phyloP scores from a whole-genome alignment of 1,140 invertebrate species.

The Dendroctonus ponderosae region DNA sequence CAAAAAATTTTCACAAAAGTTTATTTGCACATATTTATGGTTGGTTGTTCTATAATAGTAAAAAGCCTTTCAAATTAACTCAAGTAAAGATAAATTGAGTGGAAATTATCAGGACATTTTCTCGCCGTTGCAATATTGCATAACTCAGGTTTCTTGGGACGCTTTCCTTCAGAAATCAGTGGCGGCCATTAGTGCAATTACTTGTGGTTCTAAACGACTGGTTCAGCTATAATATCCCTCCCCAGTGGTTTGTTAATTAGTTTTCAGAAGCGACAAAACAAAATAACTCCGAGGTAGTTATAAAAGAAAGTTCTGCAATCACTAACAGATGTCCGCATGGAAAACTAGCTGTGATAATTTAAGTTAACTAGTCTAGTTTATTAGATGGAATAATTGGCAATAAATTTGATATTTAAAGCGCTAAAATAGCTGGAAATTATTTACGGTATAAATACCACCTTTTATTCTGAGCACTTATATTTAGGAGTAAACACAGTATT shows the following conservation, averaged over 20 bases:
- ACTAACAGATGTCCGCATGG: background rate
- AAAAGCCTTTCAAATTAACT: background rate
- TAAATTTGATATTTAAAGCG: too few species aligned
- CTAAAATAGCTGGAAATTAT: too few species aligned
- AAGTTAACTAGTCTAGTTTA: too few species aligned
- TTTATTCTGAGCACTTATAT: too few species aligned
- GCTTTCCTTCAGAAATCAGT: background rate
- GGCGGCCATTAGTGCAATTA: conserved; percentile 1
- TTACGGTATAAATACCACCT: too few species aligned
- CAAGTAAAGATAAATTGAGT: background rate
- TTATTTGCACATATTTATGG: background rate
- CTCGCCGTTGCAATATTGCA: too few species aligned
- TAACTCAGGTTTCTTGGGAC: background rate
- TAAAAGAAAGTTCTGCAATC: conserved; percentile 1
- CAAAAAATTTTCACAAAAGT: background rate
- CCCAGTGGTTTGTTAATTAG: conserved; percentile 3
- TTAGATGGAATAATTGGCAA: too few species aligned
- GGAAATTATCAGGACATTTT: too few species aligned
- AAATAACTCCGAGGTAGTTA: background rate
- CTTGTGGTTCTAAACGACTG: background rate
- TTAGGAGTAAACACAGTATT: too few species aligned
- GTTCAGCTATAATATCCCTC: conserved; percentile 1
- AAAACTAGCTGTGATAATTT: background rate
- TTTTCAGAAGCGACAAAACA: background rate
- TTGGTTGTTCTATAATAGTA: background rate